These are phyloP conservation scores for Chrysina gloriosa DNA, from an alignment of 2,888 invertebrate species.

Conservation along the genomic window DNA sequence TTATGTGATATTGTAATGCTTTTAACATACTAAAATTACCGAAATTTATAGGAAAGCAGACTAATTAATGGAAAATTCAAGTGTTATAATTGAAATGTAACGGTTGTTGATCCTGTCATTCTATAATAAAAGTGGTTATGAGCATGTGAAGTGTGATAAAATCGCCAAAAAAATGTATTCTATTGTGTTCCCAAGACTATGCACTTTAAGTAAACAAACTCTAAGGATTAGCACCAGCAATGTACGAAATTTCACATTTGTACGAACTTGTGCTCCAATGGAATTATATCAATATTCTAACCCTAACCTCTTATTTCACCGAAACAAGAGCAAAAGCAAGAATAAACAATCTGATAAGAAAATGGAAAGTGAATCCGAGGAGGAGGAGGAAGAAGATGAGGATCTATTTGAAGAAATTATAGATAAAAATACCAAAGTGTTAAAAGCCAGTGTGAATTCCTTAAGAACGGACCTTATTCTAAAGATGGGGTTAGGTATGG, in stretches of 20 bases:
- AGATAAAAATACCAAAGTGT: conserved; percentile 73
- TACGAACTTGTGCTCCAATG: not conserved
- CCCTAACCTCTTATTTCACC: conserved; percentile 36
- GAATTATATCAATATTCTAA: not conserved
- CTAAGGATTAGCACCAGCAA: not conserved
- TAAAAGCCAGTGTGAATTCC: conserved; percentile 74
- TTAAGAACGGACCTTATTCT: conserved; percentile 77
- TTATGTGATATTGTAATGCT: no score
- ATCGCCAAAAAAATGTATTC: conserved; percentile 23
- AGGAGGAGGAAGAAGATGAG: conserved; percentile 68
- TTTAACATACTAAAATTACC: no score
- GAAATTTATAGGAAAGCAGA: no score
- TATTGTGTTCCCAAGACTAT: conserved; percentile 1
- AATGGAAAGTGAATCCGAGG: conserved; percentile 65
- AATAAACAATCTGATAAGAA: conserved; percentile 50
- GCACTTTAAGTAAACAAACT: not conserved
- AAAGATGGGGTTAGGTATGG: conserved; percentile 76
- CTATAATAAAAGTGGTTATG: not conserved
- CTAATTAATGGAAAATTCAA: no score
- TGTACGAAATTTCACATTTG: conserved; percentile 1
- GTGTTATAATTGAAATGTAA: no score
- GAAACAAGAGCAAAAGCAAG: conserved; percentile 53
- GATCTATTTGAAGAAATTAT: conserved; percentile 65
- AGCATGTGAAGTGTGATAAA: not conserved
- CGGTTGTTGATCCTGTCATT: no score